Conservation (phyloP, 1,140 invertebrate species). For the Drosophila funebris region DNA sequence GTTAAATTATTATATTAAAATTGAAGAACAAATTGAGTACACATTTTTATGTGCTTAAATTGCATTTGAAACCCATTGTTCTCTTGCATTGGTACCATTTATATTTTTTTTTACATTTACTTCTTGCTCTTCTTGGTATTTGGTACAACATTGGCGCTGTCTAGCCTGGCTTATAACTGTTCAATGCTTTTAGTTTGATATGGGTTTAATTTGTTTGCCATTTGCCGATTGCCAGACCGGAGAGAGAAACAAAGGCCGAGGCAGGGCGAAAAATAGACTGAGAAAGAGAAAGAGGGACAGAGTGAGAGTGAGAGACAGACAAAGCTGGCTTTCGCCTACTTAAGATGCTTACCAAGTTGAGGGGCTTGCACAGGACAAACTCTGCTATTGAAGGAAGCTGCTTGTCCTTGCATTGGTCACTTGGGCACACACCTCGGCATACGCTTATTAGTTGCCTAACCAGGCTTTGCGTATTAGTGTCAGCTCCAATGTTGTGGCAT, state of each 20-base stretch:
- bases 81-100: background rate
- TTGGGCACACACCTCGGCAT: constrained; percentile 36
- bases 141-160: constrained; percentile 30
- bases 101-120: constrained; percentile 15
- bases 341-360: constrained; percentile 23
- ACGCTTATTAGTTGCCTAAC: constrained; percentile 74
- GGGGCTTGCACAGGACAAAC: constrained; percentile 36
- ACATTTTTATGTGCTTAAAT: background rate
- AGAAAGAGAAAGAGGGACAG: background rate
- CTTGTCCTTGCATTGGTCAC: constrained; percentile 25
- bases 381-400: background rate
- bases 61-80: background rate
- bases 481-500: constrained; percentile 67
- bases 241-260: background rate
- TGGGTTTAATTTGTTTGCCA: constrained; percentile 66
- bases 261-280: background rate
- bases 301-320: background rate
- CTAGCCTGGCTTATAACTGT: constrained; percentile 59
- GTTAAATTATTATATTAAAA: too few species aligned
- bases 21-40: too few species aligned
- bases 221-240: constrained; percentile 4
- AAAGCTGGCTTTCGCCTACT: constrained; percentile 16
- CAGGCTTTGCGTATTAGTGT: constrained; percentile 75
- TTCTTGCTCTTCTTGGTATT: constrained; percentile 18
- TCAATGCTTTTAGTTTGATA: constrained; percentile 73